Conservation (phyloP, 2,888 invertebrate species). For the Agrochola lota region DNA sequence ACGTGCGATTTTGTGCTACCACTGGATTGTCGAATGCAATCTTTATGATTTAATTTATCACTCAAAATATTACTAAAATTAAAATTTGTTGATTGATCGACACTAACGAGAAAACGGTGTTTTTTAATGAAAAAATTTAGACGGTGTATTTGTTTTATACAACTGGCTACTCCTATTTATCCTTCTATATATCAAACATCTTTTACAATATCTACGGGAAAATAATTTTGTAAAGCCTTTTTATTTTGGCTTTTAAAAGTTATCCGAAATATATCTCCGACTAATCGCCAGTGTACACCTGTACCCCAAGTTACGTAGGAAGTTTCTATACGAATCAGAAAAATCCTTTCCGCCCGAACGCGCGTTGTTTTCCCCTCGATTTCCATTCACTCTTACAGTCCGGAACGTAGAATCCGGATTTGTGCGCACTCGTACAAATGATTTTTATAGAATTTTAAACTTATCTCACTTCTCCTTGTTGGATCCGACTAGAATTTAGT, state of each 20-base stretch:
- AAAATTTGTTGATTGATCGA: neutral
- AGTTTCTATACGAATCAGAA: constrained; percentile 70
- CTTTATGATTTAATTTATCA: too few species aligned
- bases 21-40: neutral
- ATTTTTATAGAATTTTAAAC: constrained; percentile 70
- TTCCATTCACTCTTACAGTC: constrained; percentile 74
- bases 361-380: constrained; percentile 78
- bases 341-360: constrained; percentile 73
- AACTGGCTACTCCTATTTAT: neutral
- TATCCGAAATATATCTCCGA: neutral
- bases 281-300: constrained; percentile 61
- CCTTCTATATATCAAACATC: neutral
- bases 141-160: neutral
- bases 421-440: constrained; percentile 68
- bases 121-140: neutral
- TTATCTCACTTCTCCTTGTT: constrained; percentile 62
- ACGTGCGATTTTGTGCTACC: constrained; percentile 39
- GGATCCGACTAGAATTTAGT: constrained; percentile 53
- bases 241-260: too few species aligned
- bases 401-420: constrained; percentile 61
- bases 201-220: neutral
- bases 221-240: neutral
- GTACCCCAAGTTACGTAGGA: constrained; percentile 50
- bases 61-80: too few species aligned
- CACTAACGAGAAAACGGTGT: too few species aligned